Evolutionary conservation across 1,140 invertebrate species (phyloP).

Genomic region (Grapholita molesta): DNA sequence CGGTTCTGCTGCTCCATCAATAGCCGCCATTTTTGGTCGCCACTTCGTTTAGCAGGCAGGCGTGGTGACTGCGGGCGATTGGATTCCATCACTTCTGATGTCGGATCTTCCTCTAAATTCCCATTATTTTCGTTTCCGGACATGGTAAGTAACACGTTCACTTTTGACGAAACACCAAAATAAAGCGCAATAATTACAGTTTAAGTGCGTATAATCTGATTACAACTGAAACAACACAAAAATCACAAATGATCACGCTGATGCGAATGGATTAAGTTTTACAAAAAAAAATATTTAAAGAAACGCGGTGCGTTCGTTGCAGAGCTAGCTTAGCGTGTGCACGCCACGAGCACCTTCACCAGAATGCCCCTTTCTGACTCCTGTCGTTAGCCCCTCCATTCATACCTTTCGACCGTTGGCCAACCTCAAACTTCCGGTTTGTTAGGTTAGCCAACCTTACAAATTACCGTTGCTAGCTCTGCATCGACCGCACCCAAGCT

Average conservation of each 20-base stretch:
- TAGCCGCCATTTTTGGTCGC: neutral
- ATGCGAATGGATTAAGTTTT: no score
- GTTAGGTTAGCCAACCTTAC: neutral
- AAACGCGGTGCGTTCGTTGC: neutral
- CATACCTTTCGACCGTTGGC: neutral
- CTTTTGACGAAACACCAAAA: neutral
- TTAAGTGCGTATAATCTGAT: neutral
- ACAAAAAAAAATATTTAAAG: neutral
- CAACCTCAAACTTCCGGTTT: neutral
- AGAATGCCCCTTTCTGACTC: neutral
- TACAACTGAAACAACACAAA: neutral
- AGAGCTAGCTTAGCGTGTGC: neutral
- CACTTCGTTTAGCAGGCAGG: neutral
- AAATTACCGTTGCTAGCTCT: neutral
- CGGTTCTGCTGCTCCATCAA: neutral
- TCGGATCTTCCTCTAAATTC: neutral
- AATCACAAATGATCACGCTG: neutral
- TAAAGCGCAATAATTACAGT: neutral
- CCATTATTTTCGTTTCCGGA: neutral
- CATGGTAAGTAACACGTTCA: neutral
- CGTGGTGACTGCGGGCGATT: neutral
- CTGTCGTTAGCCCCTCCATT: neutral
- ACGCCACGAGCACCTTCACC: neutral
- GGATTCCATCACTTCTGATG: neutral
- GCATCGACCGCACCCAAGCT: neutral